A percentile compares a stretch with the other conserved stretches of the same genome.
phyloP scores from a whole-genome alignment of 2,797 vertebrate species.

The Synaphobranchus kaupii region DNA sequence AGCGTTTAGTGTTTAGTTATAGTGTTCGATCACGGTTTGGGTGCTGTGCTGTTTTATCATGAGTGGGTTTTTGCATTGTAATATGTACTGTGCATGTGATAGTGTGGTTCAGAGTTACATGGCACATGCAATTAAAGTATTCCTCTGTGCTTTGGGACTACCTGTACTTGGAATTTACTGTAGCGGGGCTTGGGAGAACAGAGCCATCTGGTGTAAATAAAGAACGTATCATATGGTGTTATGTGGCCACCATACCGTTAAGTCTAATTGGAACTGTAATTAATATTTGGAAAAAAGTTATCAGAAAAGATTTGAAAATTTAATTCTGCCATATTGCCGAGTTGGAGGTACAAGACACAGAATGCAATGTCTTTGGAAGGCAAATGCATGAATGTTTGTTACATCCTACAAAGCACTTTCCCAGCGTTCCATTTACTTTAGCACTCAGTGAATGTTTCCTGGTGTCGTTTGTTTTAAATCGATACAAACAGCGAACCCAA shows the following conservation, averaged over 20 bases:
- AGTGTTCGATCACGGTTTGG: background rate
- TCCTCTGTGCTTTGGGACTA: background rate
- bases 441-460: background rate
- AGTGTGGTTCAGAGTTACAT: background rate
- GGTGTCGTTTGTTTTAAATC: background rate
- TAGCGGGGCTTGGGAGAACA: background rate
- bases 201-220: background rate
- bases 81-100: background rate
- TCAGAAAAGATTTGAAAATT: background rate
- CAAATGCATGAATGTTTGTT: background rate
- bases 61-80: constrained; percentile 7
- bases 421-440: background rate
- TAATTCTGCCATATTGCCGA: background rate
- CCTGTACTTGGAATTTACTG: background rate
- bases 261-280: background rate
- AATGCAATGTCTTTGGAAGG: background rate
- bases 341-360: background rate
- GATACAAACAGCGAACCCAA: background rate
- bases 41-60: background rate
- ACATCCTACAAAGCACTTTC: background rate
- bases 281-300: background rate
- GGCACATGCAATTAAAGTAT: background rate
- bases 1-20: background rate
- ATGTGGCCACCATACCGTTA: background rate
- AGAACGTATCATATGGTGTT: background rate